Conservation (phyloP, 2,888 invertebrate genomes). For the Coronaproctus castanopsis region DNA sequence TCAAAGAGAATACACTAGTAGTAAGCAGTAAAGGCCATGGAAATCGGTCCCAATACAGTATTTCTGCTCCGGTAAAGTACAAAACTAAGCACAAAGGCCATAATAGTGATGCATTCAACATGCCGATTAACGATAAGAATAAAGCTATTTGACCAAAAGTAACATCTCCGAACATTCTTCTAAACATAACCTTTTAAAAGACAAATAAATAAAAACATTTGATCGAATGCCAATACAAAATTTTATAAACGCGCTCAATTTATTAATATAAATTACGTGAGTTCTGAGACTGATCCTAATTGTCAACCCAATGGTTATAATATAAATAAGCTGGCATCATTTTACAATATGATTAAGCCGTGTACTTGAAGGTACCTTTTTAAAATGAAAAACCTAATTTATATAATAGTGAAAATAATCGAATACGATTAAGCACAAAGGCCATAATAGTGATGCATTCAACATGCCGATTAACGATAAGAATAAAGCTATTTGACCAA, state of each 20-base stretch:
- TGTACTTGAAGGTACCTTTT: no score
- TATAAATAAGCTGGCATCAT: no score
- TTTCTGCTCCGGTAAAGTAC: constrained; percentile 70
- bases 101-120: constrained; percentile 65
- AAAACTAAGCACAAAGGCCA: constrained; percentile 81
- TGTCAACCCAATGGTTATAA: no score
- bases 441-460: constrained; percentile 76
- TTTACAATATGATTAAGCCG: no score
- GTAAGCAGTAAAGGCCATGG: constrained; percentile 73
- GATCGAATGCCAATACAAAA: no score
- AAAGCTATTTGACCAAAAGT: constrained; percentile 79
- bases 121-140: constrained; percentile 77
- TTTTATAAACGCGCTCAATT: no score
- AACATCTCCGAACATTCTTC: constrained; percentile 82
- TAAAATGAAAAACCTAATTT: no score
- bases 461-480: constrained; percentile 77
- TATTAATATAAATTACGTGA: no score
- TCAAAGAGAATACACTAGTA: constrained; percentile 56
- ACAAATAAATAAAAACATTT: background rate
- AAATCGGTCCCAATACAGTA: constrained; percentile 55
- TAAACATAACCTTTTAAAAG: constrained; percentile 59
- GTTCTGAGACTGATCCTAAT: no score
- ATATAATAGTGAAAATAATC: no score
- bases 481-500: constrained; percentile 80
- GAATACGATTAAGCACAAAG: constrained; percentile 69